A percentile compares a stretch with the other conserved stretches of the same genome.
Conservation (phyloP, 2,888 invertebrate species). For the Napeogenes sylphis region DNA sequence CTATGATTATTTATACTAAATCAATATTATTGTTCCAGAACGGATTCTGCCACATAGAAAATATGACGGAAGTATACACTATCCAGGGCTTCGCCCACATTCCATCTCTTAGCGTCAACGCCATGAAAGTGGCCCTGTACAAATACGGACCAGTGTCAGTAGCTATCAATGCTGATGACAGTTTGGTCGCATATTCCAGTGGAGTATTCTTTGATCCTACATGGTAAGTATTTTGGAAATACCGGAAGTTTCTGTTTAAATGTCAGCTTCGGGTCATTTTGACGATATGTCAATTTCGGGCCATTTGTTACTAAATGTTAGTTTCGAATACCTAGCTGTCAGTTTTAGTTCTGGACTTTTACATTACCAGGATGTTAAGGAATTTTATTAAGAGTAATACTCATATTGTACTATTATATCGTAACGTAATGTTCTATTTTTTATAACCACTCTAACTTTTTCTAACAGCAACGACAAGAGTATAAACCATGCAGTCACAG, state of each 20-base stretch:
- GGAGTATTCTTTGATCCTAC: constrained; percentile 46
- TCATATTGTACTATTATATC: too few relatives aligned
- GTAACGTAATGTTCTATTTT: background rate
- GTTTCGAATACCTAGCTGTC: too few relatives aligned
- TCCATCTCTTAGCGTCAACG: constrained; percentile 39
- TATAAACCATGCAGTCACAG: constrained; percentile 44
- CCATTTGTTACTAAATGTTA: too few relatives aligned
- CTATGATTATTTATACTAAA: too few relatives aligned
- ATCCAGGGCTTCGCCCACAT: constrained; percentile 45
- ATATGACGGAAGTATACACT: constrained; percentile 38
- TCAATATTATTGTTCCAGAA: constrained; percentile 35
- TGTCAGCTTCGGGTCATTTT: background rate
- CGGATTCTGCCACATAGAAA: constrained; percentile 41
- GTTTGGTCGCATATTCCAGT: constrained; percentile 40
- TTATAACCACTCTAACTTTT: background rate
- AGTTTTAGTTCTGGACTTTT: too few relatives aligned
- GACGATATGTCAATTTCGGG: background rate
- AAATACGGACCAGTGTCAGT: constrained; percentile 49
- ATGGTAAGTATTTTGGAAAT: constrained; percentile 39
- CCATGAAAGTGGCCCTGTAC: constrained; percentile 44
- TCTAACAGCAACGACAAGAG: constrained; percentile 12
- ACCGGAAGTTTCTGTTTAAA: background rate
- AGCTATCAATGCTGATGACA: constrained; percentile 33
- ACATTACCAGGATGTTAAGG: too few relatives aligned
- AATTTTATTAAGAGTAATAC: too few relatives aligned